Conservation (phyloP, 2,113 vertebrate genomes). For the Sphaerodactylus townsendi region DNA sequence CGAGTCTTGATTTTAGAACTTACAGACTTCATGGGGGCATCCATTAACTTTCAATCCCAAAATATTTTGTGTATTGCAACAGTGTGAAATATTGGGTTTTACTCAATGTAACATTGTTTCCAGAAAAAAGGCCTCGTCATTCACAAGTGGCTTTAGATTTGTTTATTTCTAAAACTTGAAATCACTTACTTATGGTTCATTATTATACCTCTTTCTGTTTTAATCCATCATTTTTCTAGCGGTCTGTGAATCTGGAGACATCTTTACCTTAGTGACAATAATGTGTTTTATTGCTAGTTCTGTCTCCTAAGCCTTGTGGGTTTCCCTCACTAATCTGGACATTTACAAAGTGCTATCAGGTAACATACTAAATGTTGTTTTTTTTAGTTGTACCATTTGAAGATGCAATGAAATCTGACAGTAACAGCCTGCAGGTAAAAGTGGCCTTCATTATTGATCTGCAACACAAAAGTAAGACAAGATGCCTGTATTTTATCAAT, state of each 20-base stretch:
- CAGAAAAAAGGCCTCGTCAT: too few species aligned
- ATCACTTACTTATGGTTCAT: conserved; percentile 74
- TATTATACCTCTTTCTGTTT: conserved; percentile 76
- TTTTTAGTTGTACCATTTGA: too few species aligned
- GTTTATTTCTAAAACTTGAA: conserved; percentile 1
- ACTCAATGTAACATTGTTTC: too few species aligned
- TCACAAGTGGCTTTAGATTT: neutral
- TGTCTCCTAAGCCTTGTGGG: conserved; percentile 76
- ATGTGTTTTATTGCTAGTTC: conserved; percentile 81
- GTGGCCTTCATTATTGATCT: too few species aligned
- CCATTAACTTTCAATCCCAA: neutral
- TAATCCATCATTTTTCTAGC: conserved; percentile 82
- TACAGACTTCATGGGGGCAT: neutral
- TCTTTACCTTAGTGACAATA: conserved; percentile 79
- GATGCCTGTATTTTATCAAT: too few species aligned
- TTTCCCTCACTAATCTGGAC: conserved; percentile 78
- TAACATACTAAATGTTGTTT: too few species aligned
- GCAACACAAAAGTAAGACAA: too few species aligned
- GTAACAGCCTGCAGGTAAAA: too few species aligned
- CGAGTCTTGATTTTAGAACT: neutral
- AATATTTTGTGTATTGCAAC: neutral
- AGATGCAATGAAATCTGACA: neutral
- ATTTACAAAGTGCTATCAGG: too few species aligned
- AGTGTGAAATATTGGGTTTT: too few species aligned
- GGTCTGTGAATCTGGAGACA: conserved; percentile 82